A percentile compares a stretch with the other conserved stretches of the same genome.
These are phyloP conservation scores for Aphodius granarius DNA, from an alignment of 2,888 invertebrate species.

Conservation along the genomic window DNA sequence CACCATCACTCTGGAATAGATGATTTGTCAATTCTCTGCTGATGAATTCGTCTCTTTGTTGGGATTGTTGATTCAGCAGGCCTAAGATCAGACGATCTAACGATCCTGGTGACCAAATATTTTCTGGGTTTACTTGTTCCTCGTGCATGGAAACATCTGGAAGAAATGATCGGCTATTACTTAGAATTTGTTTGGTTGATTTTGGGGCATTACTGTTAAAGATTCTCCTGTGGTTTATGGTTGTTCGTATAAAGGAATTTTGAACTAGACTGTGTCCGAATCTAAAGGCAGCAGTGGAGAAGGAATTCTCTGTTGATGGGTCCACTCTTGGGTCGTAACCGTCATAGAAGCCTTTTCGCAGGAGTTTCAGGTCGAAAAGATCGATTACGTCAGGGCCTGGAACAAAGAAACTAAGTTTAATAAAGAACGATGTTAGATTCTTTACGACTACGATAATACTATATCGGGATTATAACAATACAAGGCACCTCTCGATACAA, in stretches of 20 bases:
- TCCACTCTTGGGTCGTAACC: constrained; percentile 71
- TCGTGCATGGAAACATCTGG: constrained; percentile 80
- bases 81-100: constrained; percentile 79
- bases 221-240: constrained; percentile 68
- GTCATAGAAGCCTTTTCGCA: constrained; percentile 68
- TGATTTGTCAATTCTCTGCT: constrained; percentile 81
- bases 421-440: no score
- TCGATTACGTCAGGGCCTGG: constrained; percentile 72
- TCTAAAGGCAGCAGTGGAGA: constrained; percentile 80
- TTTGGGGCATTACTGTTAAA: constrained; percentile 63
- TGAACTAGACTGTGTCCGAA: constrained; percentile 89
- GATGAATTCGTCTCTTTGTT: constrained; percentile 80
- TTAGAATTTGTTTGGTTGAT: background rate
- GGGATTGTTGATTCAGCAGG: constrained; percentile 74
- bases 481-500: no score
- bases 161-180: constrained; percentile 30
- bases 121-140: constrained; percentile 71
- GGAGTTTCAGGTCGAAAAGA: constrained; percentile 72
- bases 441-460: no score
- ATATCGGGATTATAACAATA: no score
- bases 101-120: constrained; percentile 76
- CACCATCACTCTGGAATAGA: constrained; percentile 73
- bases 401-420: no score
- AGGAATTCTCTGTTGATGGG: constrained; percentile 76
- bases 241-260: constrained; percentile 72